Evolutionary conservation across 1,140 invertebrate genomes (phyloP), one percentile per base, ranked within the genome.

Genomic region (Drosophila burlai): DNA sequence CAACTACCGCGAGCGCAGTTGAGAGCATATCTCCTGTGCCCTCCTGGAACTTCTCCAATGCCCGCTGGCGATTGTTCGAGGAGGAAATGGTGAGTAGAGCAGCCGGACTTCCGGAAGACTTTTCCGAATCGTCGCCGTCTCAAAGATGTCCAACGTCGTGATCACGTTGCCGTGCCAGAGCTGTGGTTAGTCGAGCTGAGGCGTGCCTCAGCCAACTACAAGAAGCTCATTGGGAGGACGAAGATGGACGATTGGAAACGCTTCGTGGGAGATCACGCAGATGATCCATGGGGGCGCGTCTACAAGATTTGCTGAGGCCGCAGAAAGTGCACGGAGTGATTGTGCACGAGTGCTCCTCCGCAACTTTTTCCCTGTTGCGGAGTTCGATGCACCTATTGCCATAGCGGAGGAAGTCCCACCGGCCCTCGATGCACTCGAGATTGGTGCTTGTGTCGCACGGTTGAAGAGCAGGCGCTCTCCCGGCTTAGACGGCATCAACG

Each of bases 401-500:
- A 36, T 55, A 6, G 34, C 61, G 21, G 3, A 29, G 11, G 67
- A 55, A 8, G 24, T 29, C 8, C 72, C 68, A n/a, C 58, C 62
- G 9, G 8, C 10, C 0, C 40, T 18, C 16, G 74, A 76, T 9
- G 8, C 7, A 0, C 26, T 18, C 26, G 74, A 72, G 36, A 45
- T 75, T 34, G 45, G 29, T 50, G 52, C 38, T 10, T 62, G 58
- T 43, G 54, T 63, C 34, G 73, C 60, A 45, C 43, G 46, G 21
- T 46, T 71, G 15, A 49, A 26, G 24, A 26, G 46, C 46, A 49
- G 3, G 24, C 60, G 47, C 16, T 75, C 64, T 40, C 45, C 54
- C 24, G 69, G 63, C 45, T 29, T 74, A 31, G 63, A 60, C 47
- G 55, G 71, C 40, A 73, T 66, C 54, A 65, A 57, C 11, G 73